A percentile compares a stretch with the other conserved stretches of the same genome.
These are phyloP conservation scores for Elegia similella DNA, from an alignment of 2,888 invertebrate species.

Conservation along the genomic window DNA sequence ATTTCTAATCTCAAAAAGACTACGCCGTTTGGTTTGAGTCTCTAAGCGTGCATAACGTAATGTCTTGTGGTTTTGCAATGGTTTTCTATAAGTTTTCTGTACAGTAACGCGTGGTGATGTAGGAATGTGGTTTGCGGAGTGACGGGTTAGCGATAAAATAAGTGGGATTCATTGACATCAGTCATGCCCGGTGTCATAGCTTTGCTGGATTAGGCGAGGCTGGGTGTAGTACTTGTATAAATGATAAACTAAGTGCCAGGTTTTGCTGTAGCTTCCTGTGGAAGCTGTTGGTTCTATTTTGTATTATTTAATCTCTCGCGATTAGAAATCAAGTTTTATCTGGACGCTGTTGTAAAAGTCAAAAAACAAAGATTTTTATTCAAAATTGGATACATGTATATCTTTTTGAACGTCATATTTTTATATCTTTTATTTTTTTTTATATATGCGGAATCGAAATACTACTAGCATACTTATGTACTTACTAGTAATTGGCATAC, in stretches of 20 bases:
- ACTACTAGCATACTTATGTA: no score
- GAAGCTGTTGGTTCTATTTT: neutral
- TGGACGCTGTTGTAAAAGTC: no score
- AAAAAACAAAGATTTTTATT: no score
- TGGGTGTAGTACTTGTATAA: slow-evolving; percentile 34
- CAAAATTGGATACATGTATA: no score
- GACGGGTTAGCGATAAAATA: slow-evolving; percentile 55
- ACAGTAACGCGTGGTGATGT: slow-evolving; percentile 33
- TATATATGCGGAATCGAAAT: no score
- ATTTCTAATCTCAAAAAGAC: slow-evolving; percentile 26
- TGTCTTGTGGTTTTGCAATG: slow-evolving; percentile 34
- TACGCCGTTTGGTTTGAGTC: slow-evolving; percentile 33
- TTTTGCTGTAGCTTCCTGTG: neutral
- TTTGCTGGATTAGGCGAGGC: slow-evolving; percentile 50
- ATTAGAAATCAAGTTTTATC: no score
- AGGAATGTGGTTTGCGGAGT: slow-evolving; percentile 43
- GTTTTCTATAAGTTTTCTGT: slow-evolving; percentile 35
- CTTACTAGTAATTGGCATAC: no score
- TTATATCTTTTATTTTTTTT: no score
- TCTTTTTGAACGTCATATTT: no score
- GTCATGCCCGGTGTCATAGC: slow-evolving; percentile 57
- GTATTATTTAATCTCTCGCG: no score
- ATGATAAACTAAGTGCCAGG: neutral
- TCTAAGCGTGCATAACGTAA: slow-evolving; percentile 38
- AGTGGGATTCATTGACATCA: slow-evolving; percentile 71